Evolutionary conservation across 1,140 invertebrate species (phyloP), one percentile per base, ranked within the genome.

Genomic region (Drosophila rhopaloa): DNA sequence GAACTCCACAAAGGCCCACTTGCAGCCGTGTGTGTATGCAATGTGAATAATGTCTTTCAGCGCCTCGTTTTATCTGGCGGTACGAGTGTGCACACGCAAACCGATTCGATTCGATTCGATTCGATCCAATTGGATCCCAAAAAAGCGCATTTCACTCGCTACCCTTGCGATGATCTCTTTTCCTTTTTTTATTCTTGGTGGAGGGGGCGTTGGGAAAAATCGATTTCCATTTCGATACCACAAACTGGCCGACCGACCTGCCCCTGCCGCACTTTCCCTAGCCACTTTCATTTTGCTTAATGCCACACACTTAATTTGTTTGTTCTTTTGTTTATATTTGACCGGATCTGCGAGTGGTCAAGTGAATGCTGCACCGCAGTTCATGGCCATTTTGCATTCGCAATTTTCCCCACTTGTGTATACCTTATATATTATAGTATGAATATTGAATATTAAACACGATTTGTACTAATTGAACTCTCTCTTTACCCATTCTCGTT

Each of bases 41-140:
- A 86, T 88, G 83, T 89, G 83, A 88, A 89, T 83, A 83, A 83
- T 83, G 67, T 88, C 83, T 88, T 79, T 88, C 83, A 88, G 72
- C 83, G 80, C 84, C 83, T 88, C 82, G 68, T 73, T 86, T 85
- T 79, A 85, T 79, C 63, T 67, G 65, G 55, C 56, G 57, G 53
- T 72, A 60, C 74, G 65, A 63, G 77, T 59, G 56, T 40, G 74
- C 56, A 60, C 53, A 76, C 38, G 44, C 43, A 62, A 48, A 70
- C 37, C 80, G 53, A 68, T 55, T 58, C 61, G 60, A 73, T 24
- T 58, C 61, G 60, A 73, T 24, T 38, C 58, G 27, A 53, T 51
- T 41, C 41, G 57, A 35, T 55, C 47, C 16, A 16, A 16, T 16
- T 16, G 74, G 43, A 63, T 40, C 56, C 58, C 61, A 76, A 84